phyloP scores from a whole-genome alignment of 2,113 vertebrate species.

The Blennius ocellaris region DNA sequence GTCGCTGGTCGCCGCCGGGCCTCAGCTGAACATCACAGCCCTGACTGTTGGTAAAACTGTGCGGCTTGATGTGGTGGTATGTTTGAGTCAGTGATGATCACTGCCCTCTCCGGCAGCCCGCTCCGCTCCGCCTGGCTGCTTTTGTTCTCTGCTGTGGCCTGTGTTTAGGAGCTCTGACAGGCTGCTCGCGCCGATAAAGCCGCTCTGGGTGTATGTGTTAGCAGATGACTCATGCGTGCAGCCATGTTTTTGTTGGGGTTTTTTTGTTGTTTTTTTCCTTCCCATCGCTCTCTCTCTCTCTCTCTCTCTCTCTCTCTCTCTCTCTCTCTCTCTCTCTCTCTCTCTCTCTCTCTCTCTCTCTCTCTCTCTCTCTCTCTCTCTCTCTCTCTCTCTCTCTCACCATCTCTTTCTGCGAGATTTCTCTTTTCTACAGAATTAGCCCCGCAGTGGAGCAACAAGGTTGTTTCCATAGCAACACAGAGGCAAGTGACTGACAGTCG shows the following conservation, averaged over 20 bases:
- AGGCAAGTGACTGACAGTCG: constrained; percentile 66
- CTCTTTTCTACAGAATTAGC: constrained; percentile 61
- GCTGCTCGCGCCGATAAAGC: constrained; percentile 50
- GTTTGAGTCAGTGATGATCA: constrained; percentile 39
- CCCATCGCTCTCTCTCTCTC: too few species aligned
- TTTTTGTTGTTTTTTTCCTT: background rate
- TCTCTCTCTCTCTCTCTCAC: background rate
- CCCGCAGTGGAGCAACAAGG: constrained; percentile 64
- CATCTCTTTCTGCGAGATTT: constrained; percentile 46
- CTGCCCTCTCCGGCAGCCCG: constrained; percentile 21
- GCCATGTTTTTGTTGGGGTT: constrained; percentile 42
- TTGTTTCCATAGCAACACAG: constrained; percentile 75
- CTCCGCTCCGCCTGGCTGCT: constrained; percentile 36
- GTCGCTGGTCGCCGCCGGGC: background rate
- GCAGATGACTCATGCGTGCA: constrained; percentile 73
- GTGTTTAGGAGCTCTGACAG: constrained; percentile 61
- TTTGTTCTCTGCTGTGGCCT: constrained; percentile 50
- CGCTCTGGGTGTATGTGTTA: constrained; percentile 57
- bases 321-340: constrained; percentile 33
- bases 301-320: too few species aligned
- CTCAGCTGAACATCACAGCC: background rate
- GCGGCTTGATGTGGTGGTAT: background rate
- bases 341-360: too few species aligned
- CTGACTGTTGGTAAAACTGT: background rate
- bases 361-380: too few species aligned